Evolutionary conservation across 2,797 vertebrate species (phyloP), one percentile per base, ranked within the genome.

Genomic region (Thripadectes ignobilis): DNA sequence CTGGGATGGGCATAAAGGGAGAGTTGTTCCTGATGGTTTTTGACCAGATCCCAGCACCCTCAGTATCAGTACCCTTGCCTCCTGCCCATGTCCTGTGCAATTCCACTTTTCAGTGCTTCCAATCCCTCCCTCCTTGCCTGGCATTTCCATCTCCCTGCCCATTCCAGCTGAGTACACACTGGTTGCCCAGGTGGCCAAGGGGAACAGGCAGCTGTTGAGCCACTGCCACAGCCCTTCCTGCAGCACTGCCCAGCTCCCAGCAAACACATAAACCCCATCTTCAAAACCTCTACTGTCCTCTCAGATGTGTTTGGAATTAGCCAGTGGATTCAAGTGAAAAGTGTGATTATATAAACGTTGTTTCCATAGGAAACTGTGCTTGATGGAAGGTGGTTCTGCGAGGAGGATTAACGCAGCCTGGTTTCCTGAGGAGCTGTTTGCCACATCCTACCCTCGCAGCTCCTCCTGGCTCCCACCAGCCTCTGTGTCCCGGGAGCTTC

Each of bases 261-360:
- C 18, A 26, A 77, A 54, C 22, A 10, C 19, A 18, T 12, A 54
- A 68, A 54, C 43, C 62, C 23, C 14, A 12, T 26, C 76, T 93
- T 88, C 62, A 85, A 30, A 92, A 61, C 84, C n/a, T 39, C 32
- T 29, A 3, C 88, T 85, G 82, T 83, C 79, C 26, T 55, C 52
- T 67, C 75, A 34, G 43, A 69, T 76, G 41, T 9, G 4, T 77
- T 73, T 93, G 36, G 63, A 83, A 43, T 58, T 51, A 92, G 73
- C 21, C 6, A 14, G 9, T 4, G 51, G 34, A 58, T 84, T 46
- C 29, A 21, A 61, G 45, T 62, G 69, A 78, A 92, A 88, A 94
- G 51, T 12, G 22, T 16, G 10, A 45, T 92, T 96, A 88, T 91
- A 43, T 90, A 75, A 93, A 95, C 58, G 94, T 93, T 62, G 83